Percentiles rank a stretch among this genome's conserved stretches.
phyloP scores from a whole-genome alignment of 2,797 vertebrate genomes.

The Pseudomugil gertrudae region DNA sequence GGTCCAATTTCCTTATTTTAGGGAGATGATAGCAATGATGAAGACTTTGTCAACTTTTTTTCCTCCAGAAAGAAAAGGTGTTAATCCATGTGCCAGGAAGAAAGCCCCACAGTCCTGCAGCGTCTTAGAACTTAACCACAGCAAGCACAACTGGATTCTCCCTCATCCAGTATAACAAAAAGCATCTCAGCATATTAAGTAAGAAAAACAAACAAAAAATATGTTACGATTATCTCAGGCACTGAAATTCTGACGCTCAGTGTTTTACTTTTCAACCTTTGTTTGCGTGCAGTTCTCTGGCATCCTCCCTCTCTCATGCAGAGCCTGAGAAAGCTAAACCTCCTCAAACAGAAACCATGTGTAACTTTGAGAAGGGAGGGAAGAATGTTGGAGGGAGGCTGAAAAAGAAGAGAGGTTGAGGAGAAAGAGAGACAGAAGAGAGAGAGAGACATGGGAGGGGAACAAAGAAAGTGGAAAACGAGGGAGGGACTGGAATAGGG shows the following conservation, averaged over 20 bases:
- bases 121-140: slow-evolving; percentile 17
- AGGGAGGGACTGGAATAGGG: slow-evolving; percentile 66
- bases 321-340: slow-evolving; percentile 66
- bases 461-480: slow-evolving; percentile 70
- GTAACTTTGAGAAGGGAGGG: slow-evolving; percentile 50
- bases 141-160: slow-evolving; percentile 1
- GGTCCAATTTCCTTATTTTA: slow-evolving; percentile 29
- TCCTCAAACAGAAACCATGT: slow-evolving; percentile 77
- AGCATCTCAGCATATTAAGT: neutral
- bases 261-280: slow-evolving; percentile 32
- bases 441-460: slow-evolving; percentile 47
- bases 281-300: slow-evolving; percentile 50
- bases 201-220: neutral
- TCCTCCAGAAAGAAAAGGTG: slow-evolving; percentile 29
- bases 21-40: neutral
- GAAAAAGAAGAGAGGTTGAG: slow-evolving; percentile 38
- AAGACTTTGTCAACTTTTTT: slow-evolving; percentile 32
- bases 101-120: slow-evolving; percentile 17
- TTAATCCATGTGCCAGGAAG: slow-evolving; percentile 35
- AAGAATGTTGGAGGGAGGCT: slow-evolving; percentile 39
- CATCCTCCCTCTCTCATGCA: slow-evolving; percentile 63
- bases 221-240: slow-evolving; percentile 2
- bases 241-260: slow-evolving; percentile 5
- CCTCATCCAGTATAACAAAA: neutral
- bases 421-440: slow-evolving; percentile 21